These are phyloP conservation scores for Scaptomyza pallida DNA, from an alignment of 1,140 invertebrate species.

Conservation along the genomic window DNA sequence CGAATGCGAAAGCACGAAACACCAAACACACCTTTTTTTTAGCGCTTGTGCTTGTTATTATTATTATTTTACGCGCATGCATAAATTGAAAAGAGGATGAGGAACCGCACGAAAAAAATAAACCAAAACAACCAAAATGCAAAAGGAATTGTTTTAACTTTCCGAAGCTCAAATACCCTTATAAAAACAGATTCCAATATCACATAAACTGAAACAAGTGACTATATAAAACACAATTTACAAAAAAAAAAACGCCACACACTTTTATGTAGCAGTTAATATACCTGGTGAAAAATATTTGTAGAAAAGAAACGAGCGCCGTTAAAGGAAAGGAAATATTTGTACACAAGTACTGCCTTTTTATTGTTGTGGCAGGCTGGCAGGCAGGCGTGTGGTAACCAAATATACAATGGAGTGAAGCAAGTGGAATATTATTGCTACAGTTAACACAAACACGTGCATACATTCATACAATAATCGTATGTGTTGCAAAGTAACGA, in stretches of 20 bases:
- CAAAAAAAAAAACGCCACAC: neutral
- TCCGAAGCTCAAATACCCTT: constrained; percentile 23
- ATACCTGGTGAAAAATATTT: no score
- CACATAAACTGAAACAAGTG: neutral
- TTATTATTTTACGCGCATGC: constrained; percentile 74
- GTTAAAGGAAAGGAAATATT: constrained; percentile 39
- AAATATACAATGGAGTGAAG: constrained; percentile 25
- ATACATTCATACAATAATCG: neutral
- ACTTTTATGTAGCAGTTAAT: no score
- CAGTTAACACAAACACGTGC: constrained; percentile 50
- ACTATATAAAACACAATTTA: neutral
- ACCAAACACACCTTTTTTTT: constrained; percentile 39
- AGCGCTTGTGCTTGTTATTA: constrained; percentile 46
- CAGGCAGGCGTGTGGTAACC: neutral
- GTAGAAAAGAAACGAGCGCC: neutral
- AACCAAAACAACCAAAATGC: constrained; percentile 16
- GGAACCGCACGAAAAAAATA: constrained; percentile 7
- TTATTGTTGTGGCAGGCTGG: constrained; percentile 32
- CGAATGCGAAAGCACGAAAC: constrained; percentile 50
- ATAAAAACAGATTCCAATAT: neutral
- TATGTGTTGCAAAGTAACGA: constrained; percentile 40
- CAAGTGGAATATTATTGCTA: constrained; percentile 63
- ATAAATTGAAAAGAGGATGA: constrained; percentile 50
- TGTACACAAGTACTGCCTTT: constrained; percentile 29
- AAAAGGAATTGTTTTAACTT: neutral